These are phyloP conservation scores for Sylvilagus bachmani DNA, from an alignment of 2,113 vertebrate species.

Conservation along the genomic window DNA sequence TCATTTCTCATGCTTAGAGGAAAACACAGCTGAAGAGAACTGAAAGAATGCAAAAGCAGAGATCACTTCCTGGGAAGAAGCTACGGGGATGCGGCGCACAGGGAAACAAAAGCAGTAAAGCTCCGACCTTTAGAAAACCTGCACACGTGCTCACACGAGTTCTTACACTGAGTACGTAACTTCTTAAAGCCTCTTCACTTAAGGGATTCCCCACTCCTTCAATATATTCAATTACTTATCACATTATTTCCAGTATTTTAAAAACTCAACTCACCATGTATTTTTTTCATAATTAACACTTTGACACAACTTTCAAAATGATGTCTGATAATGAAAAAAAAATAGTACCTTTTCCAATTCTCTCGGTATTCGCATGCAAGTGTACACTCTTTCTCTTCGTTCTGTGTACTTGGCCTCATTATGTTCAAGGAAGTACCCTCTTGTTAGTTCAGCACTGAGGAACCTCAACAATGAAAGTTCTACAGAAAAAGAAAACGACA, in stretches of 20 bases:
- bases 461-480: conserved; percentile 96
- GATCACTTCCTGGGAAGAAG: not conserved
- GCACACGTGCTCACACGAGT: not conserved
- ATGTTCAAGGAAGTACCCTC: conserved; percentile 99
- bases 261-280: not conserved
- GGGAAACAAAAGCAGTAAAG: not conserved
- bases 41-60: not conserved
- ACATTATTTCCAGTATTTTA: conserved; percentile 26
- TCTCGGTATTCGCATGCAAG: conserved; percentile 97
- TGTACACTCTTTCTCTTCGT: conserved; percentile 96
- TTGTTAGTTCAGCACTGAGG: conserved; percentile 96
- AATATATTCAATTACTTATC: not conserved
- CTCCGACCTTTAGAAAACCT: not conserved
- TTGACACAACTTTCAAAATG: conserved; percentile 45
- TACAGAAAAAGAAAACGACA: conserved; percentile 86
- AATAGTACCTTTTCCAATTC: conserved; percentile 96
- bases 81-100: not conserved
- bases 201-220: not conserved
- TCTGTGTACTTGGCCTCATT: conserved; percentile 99
- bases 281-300: conserved; percentile 53
- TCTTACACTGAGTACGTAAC: not conserved
- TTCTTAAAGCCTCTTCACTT: not conserved
- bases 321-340: conserved; percentile 56
- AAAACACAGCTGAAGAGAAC: not conserved
- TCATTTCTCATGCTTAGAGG: not conserved